Conservation (phyloP, 2,888 invertebrate genomes). For the Chaetoderma sp. region DNA sequence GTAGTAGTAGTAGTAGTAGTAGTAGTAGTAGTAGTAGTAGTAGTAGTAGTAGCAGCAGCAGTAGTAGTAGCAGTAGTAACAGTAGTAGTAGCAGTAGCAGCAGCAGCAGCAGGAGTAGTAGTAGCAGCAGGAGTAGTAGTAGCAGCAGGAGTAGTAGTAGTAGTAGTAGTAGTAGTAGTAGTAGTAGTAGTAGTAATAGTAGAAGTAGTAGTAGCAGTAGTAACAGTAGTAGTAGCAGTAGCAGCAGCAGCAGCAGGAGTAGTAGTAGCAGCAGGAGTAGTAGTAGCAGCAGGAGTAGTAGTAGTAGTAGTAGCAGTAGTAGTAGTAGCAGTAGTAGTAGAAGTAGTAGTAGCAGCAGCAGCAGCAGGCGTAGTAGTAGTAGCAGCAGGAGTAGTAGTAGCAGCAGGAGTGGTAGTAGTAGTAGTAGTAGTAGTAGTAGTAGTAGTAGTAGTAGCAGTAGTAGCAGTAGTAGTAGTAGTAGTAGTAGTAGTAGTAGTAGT, state of each 20-base stretch:
- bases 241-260: no score
- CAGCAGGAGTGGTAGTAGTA: no score
- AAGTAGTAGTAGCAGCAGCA: constrained; percentile 14
- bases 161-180: constrained; percentile 12
- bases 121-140: no score
- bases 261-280: no score
- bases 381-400: no score
- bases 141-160: no score
- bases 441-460: constrained; percentile 12
- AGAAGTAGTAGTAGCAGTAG: constrained; percentile 7
- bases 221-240: constrained; percentile 3
- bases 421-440: constrained; percentile 14
- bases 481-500: constrained; percentile 4
- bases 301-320: constrained; percentile 8
- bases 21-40: constrained; percentile 16
- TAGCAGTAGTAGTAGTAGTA: constrained; percentile 7
- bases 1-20: constrained; percentile 19
- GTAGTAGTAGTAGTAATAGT: constrained; percentile 4
- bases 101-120: no score
- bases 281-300: no score
- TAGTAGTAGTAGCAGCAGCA: constrained; percentile 19
- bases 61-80: constrained; percentile 10
- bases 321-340: constrained; percentile 8
- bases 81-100: constrained; percentile 17
- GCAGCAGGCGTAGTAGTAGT: no score